Evolutionary conservation across 2,888 invertebrate genomes (phyloP), one percentile per base, ranked within the genome.

Genomic region (Amphipoea oculea): DNA sequence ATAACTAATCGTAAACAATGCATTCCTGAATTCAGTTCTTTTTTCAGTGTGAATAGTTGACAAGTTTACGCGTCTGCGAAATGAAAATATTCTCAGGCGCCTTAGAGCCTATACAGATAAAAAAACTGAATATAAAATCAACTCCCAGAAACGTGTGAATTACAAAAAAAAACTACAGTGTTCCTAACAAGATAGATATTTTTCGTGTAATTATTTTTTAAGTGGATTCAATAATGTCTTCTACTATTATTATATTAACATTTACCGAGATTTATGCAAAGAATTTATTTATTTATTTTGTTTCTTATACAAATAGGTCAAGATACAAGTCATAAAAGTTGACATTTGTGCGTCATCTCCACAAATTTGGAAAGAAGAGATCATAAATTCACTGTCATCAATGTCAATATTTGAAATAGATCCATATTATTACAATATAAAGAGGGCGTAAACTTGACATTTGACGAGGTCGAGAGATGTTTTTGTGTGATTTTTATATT

Each of bases 401-500:
- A 74, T 51, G 42, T 84, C 80, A 68, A 83, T 63, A 68, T 68
- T 70, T 79, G 67, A 72, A 71, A 72, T 72, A 68, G 75, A 83
- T 84, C 66, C 74, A 72, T 74, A 74, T 5, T 73, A 65, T 62
- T 70, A 78, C 54, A 62, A 45, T 36, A n/a, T 36, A 17, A 48
- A 54, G 20, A 62, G 1, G 29, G 54, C 23, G 9, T 67, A 62
- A 40, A 40, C 45, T 71, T 54, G 60, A 67, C 54, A 71, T 82
- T 71, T 78, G 11, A 51, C 57, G 5, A 48, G 14, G 40, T 57
- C 54, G 6, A 54, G 5, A 36, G 4, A 17, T 3, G 9, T 62
- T 76, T 62, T 29, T 29, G 29, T 29, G 29, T 29, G 29, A n/a
- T n/a, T n/a, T n/a, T 48, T 51, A 5, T 72, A 78, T 63, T 78